Conservation (phyloP, 2,888 invertebrate genomes). For the Arctia plantaginis region DNA sequence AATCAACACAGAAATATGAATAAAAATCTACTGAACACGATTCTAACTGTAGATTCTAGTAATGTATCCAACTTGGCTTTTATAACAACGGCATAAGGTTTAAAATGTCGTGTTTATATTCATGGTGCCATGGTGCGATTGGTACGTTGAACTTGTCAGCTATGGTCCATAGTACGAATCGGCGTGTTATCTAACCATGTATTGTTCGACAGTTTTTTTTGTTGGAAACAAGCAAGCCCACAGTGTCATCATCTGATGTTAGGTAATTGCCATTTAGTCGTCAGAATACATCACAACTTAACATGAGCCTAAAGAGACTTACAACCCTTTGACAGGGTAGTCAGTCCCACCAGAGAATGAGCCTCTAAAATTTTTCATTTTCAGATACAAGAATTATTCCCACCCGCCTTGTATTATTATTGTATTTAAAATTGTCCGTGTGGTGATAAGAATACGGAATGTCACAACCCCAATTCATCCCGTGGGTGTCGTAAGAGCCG, state of each 20-base stretch:
- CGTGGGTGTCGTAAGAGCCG: no score
- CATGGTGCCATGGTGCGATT: constrained; percentile 44
- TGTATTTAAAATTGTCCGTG: no score
- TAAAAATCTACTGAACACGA: constrained; percentile 46
- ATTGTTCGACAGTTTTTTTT: constrained; percentile 2
- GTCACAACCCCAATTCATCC: no score
- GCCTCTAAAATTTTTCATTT: no score
- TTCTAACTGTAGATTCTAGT: constrained; percentile 54
- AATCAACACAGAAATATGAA: constrained; percentile 34
- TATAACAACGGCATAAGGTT: constrained; percentile 32
- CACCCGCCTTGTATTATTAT: no score
- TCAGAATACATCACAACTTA: neutral
- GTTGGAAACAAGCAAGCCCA: neutral
- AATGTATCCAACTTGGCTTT: neutral
- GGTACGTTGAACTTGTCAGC: constrained; percentile 61
- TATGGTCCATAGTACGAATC: constrained; percentile 43
- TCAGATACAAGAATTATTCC: no score
- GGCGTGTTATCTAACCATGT: constrained; percentile 36
- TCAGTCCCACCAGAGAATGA: no score
- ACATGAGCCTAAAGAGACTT: neutral
- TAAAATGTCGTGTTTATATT: constrained; percentile 26
- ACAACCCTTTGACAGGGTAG: no score
- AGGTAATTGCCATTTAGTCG: neutral
- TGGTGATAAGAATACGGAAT: no score
- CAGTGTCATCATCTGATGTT: neutral